Base-by-base conservation (phyloP, 1,140 invertebrate genomes). In the Drosophila fuyamai region DNA sequence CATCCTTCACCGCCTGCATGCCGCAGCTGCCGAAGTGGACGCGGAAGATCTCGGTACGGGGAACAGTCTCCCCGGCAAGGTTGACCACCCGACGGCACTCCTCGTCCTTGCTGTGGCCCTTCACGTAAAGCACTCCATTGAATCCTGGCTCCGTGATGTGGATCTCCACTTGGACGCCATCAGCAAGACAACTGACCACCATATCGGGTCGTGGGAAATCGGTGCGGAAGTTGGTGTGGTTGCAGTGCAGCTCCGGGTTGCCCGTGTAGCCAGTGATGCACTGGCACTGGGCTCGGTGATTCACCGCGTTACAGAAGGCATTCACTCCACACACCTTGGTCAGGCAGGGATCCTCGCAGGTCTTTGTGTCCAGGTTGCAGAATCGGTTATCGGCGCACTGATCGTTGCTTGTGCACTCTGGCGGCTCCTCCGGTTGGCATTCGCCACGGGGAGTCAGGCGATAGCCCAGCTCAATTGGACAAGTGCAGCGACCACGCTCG, bases 81-180 rank as follows among this genome's bases (percentile, higher is more conserved):
- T 96, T 96, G 6, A 98, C 95, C 0, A 97, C 95, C 47, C 96
- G 94, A 75, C 97, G 94, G 92, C 98, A 98, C 48, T 97, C 94
- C 90, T 97, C 96, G 80, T 98, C 97, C 92, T 98, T 98, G 86
- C 97, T 98, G 91, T 98, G 97, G 9, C 97, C 97, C 93, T 98
- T 98, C 0, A 98, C 98, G 81, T 98, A 98, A 0, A 98, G 93
- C 1, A 98, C 96, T 4, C 98, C 98, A 79, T 98, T 97, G 91
- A 98, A 98, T 47, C 96, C 96, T 77, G 95, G 93, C 91, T 95
- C 94, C 65, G 94, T 95, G 40, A 98, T 95, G 78, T 96, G 95
- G 51, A 98, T 96, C 82, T 96, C 95, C 0, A 98, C 97, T 86
- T 97, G 96, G 0, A 98, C 96, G 32, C 97, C 97, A 92, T 98